A percentile compares a stretch with the other conserved stretches of the same genome.
Evolutionary conservation across 2,797 vertebrate genomes (phyloP).

Genomic region (Scomberomorus guttatus): DNA sequence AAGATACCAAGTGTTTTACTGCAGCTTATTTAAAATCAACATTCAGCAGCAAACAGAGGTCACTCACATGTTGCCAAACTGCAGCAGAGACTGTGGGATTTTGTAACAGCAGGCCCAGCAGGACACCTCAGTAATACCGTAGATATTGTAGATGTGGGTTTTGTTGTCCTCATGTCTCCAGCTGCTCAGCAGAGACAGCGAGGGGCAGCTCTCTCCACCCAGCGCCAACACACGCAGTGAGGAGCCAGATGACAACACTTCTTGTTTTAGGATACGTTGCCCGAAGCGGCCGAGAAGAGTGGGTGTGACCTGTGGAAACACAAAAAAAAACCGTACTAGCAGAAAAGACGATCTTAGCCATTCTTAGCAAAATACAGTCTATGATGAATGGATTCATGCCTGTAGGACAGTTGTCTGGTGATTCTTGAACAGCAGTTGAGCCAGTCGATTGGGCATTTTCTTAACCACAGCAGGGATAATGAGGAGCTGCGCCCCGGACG

Average conservation of each 20-base stretch:
- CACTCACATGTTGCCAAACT: slow-evolving; percentile 64
- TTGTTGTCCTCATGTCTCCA: slow-evolving; percentile 91
- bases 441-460: slow-evolving; percentile 87
- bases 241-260: slow-evolving; percentile 87
- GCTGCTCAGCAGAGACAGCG: slow-evolving; percentile 82
- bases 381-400: slow-evolving; percentile 74
- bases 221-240: slow-evolving; percentile 92
- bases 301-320: slow-evolving; percentile 89
- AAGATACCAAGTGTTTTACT: neutral
- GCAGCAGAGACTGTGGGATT: slow-evolving; percentile 85
- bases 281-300: slow-evolving; percentile 93
- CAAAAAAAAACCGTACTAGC: neutral
- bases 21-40: neutral
- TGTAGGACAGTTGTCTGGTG: slow-evolving; percentile 92
- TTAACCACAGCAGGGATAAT: slow-evolving; percentile 89
- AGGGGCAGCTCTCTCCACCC: slow-evolving; percentile 94
- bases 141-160: slow-evolving; percentile 93
- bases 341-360: neutral
- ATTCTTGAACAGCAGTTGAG: slow-evolving; percentile 86
- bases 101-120: slow-evolving; percentile 93
- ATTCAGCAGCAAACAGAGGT: neutral
- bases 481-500: slow-evolving; percentile 92
- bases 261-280: slow-evolving; percentile 80
- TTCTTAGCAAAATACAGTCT: accelerated
- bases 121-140: slow-evolving; percentile 97